These are phyloP conservation scores for Cyanoramphus novaezelandiae DNA, from an alignment of 2,113 vertebrate species.

Conservation along the genomic window DNA sequence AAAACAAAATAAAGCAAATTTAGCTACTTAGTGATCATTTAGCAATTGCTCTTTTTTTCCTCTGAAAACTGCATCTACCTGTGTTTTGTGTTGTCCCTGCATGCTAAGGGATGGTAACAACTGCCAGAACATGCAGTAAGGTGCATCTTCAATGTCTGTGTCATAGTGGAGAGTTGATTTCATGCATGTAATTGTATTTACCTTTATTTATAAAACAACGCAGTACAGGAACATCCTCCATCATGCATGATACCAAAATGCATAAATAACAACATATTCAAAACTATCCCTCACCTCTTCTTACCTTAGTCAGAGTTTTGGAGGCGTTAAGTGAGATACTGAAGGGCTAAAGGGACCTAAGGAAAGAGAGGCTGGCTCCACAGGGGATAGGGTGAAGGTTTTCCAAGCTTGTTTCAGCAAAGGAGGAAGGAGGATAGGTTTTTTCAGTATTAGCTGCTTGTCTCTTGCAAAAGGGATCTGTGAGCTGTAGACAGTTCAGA, in stretches of 20 bases:
- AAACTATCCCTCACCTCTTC: neutral
- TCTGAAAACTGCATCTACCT: neutral
- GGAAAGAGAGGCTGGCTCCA: neutral
- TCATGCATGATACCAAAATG: neutral
- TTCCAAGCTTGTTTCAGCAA: neutral
- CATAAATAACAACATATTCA: neutral
- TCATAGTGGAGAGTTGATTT: neutral
- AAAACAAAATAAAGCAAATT: neutral
- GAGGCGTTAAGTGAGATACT: neutral
- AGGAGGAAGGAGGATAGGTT: neutral
- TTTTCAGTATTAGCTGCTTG: neutral
- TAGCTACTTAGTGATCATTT: neutral
- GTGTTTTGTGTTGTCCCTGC: neutral
- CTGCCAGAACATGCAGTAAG: neutral
- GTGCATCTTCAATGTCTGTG: neutral
- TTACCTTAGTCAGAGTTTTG: neutral
- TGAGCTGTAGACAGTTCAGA: neutral
- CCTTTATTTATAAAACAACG: neutral
- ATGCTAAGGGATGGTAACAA: neutral
- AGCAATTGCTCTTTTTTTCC: neutral
- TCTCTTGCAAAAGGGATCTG: neutral
- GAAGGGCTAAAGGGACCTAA: neutral
- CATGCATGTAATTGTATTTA: neutral
- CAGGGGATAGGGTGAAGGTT: neutral
- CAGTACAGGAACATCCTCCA: neutral